Percentiles rank a stretch among this genome's conserved stretches.
Evolutionary conservation across 1,140 invertebrate genomes (phyloP).

Genomic region (Nasonia vitripennis): DNA sequence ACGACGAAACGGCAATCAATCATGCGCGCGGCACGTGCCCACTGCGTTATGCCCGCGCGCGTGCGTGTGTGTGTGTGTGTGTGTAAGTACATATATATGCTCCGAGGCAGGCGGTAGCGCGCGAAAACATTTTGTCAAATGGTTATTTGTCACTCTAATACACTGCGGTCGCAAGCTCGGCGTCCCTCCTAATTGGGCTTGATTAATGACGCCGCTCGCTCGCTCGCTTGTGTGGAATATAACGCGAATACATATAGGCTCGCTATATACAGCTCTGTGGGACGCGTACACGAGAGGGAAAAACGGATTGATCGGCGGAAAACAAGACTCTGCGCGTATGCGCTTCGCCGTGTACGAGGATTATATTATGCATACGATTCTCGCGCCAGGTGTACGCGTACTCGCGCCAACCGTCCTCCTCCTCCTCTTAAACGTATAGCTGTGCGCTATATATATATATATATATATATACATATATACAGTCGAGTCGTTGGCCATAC

Average conservation of each 20-base stretch:
- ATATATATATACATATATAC: too few relatives aligned
- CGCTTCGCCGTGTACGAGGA: background rate
- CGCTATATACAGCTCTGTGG: background rate
- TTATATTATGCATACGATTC: constrained; percentile 21
- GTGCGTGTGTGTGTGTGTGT: too few relatives aligned
- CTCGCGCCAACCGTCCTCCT: background rate
- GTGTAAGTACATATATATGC: too few relatives aligned
- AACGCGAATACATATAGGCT: background rate
- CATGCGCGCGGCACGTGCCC: background rate
- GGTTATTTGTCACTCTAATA: constrained; percentile 46
- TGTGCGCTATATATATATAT: too few relatives aligned
- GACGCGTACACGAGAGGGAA: background rate
- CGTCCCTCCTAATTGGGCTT: constrained; percentile 35
- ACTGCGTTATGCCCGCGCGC: too few relatives aligned
- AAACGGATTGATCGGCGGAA: background rate
- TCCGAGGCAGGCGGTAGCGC: too few relatives aligned
- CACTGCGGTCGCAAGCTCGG: constrained; percentile 5
- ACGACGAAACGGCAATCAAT: constrained; percentile 17
- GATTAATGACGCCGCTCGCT: constrained; percentile 32
- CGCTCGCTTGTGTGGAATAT: background rate
- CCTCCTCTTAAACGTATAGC: too few relatives aligned
- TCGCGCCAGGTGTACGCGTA: background rate
- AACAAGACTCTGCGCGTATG: background rate
- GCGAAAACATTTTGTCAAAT: too few relatives aligned
- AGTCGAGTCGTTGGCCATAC: too few relatives aligned